A percentile compares a stretch with the other conserved stretches of the same genome.
Conservation (phyloP, 2,888 invertebrate species). For the Thereva nobilitata region DNA sequence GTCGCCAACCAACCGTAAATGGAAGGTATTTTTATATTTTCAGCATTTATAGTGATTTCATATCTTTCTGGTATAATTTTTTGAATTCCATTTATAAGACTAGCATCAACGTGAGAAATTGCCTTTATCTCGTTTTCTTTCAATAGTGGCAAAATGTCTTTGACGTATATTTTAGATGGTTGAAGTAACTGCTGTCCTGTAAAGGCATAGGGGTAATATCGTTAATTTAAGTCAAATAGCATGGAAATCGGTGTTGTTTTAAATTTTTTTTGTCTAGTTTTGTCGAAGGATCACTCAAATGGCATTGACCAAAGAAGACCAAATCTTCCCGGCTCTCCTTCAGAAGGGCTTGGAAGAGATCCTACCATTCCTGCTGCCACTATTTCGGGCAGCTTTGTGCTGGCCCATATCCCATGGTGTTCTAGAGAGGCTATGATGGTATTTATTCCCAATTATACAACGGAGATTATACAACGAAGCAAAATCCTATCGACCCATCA, state of each 20-base stretch:
- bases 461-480: no score
- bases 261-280: no score
- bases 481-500: no score
- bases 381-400: neutral
- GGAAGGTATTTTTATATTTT: conserved; percentile 71
- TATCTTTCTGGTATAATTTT: conserved; percentile 74
- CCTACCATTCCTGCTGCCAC: no score
- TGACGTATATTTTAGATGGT: conserved; percentile 88
- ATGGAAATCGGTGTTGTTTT: no score
- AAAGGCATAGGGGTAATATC: conserved; percentile 38
- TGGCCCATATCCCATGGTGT: neutral
- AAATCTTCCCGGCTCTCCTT: no score
- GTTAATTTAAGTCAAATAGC: neutral
- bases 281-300: neutral
- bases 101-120: conserved; percentile 92
- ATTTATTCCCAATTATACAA: neutral
- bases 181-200: conserved; percentile 77
- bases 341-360: no score
- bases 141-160: conserved; percentile 72
- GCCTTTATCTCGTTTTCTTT: conserved; percentile 76
- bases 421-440: neutral
- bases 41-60: conserved; percentile 71
- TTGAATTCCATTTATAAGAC: conserved; percentile 85
- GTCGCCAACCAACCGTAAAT: conserved; percentile 89
- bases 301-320: no score